Percentiles rank a stretch among this genome's conserved stretches.
Evolutionary conservation across 2,888 invertebrate species (phyloP).

Genomic region (Uropetala carovei): DNA sequence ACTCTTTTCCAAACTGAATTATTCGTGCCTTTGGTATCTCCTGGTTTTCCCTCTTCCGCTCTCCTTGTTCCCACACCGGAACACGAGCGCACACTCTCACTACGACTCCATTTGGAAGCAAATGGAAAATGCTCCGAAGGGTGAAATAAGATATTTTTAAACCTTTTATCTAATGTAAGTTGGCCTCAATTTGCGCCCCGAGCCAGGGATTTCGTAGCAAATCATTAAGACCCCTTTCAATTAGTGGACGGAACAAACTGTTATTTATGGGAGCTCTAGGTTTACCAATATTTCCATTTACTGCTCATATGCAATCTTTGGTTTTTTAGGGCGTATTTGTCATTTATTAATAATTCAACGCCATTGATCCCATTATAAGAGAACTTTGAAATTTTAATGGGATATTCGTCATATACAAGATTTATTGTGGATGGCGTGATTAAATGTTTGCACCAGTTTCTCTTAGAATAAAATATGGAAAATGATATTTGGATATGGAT

Average conservation of each 20-base stretch:
- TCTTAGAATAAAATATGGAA: no score
- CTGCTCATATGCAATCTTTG: not conserved
- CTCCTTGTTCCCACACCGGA: no score
- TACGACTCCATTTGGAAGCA: not conserved
- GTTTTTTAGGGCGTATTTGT: not conserved
- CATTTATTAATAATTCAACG: not conserved
- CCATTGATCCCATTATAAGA: not conserved
- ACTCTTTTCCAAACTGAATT: not conserved
- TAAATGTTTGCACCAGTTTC: no score
- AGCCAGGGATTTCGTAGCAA: not conserved
- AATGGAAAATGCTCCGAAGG: not conserved
- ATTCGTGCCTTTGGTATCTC: not conserved
- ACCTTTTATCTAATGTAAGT: not conserved
- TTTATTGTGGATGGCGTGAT: no score
- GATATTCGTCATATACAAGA: no score
- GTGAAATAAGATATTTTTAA: not conserved
- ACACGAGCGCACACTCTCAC: not conserved
- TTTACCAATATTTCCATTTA: constrained; percentile 17
- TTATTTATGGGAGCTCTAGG: not conserved
- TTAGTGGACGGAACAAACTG: not conserved
- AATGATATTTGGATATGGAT: no score
- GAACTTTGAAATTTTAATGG: no score
- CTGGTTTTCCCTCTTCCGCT: no score
- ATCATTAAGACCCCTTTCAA: not conserved
- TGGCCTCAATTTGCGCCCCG: not conserved